Percentiles rank a stretch among this genome's conserved stretches.
Conservation (phyloP, 2,113 vertebrate genomes). For the Cyrtonyx montezumae region DNA sequence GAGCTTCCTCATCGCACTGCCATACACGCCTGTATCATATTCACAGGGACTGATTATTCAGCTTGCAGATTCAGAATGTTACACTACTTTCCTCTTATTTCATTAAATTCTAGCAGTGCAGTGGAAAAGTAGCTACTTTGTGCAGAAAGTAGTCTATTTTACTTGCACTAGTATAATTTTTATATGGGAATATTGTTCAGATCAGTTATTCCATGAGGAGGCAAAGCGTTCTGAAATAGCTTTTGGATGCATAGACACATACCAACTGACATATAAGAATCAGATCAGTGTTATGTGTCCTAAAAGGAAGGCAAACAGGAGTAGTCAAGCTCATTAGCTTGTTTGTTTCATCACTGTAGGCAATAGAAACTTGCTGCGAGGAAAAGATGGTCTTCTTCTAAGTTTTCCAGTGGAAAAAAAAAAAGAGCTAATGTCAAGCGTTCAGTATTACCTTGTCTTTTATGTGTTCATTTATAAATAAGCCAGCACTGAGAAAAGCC, state of each 20-base stretch:
- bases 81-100: background rate
- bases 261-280: background rate
- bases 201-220: background rate
- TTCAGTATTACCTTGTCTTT: background rate
- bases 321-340: background rate
- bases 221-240: background rate
- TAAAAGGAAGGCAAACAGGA: background rate
- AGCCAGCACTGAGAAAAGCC: background rate
- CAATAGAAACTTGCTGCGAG: background rate
- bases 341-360: background rate
- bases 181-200: background rate
- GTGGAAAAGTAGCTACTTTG: background rate
- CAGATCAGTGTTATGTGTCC: background rate
- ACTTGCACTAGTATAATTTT: background rate
- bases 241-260: background rate
- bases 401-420: background rate
- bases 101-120: background rate
- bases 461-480: background rate
- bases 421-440: background rate
- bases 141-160: background rate
- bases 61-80: background rate
- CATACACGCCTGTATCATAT: background rate
- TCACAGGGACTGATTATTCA: background rate
- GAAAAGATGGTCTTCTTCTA: background rate
- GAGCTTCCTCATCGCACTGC: background rate